Percentiles rank a stretch among this genome's conserved stretches.
These are phyloP conservation scores for Columbina picui DNA, from an alignment of 2,113 vertebrate species.

Conservation along the genomic window DNA sequence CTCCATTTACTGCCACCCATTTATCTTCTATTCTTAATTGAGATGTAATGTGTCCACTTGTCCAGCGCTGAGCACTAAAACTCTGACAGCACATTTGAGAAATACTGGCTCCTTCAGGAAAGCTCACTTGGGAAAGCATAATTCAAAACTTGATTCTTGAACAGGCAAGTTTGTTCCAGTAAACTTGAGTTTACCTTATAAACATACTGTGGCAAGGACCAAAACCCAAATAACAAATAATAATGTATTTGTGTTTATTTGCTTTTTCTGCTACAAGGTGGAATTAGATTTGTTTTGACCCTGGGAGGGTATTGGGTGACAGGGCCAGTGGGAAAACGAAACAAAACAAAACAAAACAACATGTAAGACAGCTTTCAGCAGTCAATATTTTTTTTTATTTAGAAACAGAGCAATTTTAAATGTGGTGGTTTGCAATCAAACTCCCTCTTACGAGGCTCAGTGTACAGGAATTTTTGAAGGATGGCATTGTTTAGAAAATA, in stretches of 20 bases:
- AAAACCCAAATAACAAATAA: not conserved
- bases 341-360: not conserved
- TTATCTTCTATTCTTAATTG: constrained; percentile 71
- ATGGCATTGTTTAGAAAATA: not conserved
- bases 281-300: not conserved
- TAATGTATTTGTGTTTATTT: not conserved
- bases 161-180: not conserved
- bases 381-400: not conserved
- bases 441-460: not conserved
- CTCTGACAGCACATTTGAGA: constrained; percentile 1
- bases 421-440: not conserved
- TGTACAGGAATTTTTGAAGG: not conserved
- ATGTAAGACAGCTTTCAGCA: not conserved
- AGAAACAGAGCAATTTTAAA: not conserved
- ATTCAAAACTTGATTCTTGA: not conserved
- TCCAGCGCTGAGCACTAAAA: not conserved
- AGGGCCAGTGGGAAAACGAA: not conserved
- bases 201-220: not conserved
- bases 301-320: not conserved
- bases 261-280: not conserved
- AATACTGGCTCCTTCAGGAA: not conserved
- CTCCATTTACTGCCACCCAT: constrained; percentile 46
- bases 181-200: not conserved
- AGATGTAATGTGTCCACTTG: constrained; percentile 62
- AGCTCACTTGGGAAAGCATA: not conserved